Evolutionary conservation across 2,797 vertebrate species (phyloP).

Genomic region (Cetoscarus ocellatus): DNA sequence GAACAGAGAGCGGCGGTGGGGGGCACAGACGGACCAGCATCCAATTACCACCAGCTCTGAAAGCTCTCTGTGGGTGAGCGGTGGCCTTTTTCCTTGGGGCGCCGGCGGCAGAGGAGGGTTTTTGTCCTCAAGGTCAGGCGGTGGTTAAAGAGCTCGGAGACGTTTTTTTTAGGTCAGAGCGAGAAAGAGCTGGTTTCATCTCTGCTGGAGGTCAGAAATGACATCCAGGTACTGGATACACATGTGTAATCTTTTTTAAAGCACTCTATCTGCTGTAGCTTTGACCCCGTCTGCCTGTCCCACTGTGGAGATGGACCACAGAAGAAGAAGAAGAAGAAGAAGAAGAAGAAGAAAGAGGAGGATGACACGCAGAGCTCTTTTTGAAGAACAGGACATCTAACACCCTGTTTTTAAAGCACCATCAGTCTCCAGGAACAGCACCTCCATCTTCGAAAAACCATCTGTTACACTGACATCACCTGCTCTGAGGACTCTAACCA

Average conservation of each 20-base stretch:
- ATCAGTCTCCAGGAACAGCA: conserved; percentile 1
- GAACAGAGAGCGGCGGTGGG: conserved; percentile 25
- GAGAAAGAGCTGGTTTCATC: conserved; percentile 12
- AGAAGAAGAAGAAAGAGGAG: not conserved
- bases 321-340: not conserved
- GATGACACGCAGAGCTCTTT: not conserved
- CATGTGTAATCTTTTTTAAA: conserved; percentile 45
- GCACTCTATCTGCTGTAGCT: conserved; percentile 24
- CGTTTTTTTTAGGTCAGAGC: conserved; percentile 36
- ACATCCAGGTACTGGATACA: conserved; percentile 55
- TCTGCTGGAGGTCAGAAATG: conserved; percentile 67
- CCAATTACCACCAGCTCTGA: conserved; percentile 70
- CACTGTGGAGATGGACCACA: not conserved
- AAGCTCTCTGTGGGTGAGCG: conserved; percentile 47
- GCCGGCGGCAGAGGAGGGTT: not conserved
- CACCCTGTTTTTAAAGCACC: not conserved
- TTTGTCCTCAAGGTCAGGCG: conserved; percentile 50
- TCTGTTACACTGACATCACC: no score
- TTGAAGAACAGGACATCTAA: not conserved
- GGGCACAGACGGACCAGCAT: conserved; percentile 51
- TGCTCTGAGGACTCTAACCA: no score
- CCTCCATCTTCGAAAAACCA: not conserved
- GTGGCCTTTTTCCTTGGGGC: conserved; percentile 36
- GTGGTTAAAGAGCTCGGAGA: conserved; percentile 22
- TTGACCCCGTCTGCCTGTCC: conserved; percentile 3